A percentile compares a stretch with the other conserved stretches of the same genome.
phyloP scores from a whole-genome alignment of 2,888 invertebrate genomes.

The Imbricaverruca yamaguchii region DNA sequence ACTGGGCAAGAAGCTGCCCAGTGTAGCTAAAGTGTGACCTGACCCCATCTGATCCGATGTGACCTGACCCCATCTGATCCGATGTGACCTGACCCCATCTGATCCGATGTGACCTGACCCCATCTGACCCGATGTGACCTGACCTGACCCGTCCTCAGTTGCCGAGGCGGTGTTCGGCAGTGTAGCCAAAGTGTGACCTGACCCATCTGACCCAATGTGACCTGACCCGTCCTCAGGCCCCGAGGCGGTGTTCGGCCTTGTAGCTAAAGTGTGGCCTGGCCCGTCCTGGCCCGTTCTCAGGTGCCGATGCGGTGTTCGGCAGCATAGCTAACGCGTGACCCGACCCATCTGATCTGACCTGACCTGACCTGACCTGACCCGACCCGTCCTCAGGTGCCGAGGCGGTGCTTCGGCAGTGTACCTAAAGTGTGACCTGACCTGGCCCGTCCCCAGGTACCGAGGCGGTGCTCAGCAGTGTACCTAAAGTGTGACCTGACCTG shows the following conservation, averaged over 20 bases:
- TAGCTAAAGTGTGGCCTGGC: too few relatives aligned
- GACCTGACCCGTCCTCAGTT: background rate
- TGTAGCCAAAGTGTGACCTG: background rate
- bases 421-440: background rate
- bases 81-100: too few relatives aligned
- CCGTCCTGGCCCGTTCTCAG: background rate
- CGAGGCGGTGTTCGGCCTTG: slow-evolving; percentile 65
- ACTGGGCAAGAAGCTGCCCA: too few relatives aligned
- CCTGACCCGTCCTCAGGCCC: slow-evolving; percentile 51
- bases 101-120: too few relatives aligned
- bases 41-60: background rate
- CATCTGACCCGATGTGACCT: too few relatives aligned
- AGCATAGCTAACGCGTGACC: too few relatives aligned
- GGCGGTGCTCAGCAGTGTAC: too few relatives aligned
- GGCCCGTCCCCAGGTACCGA: too few relatives aligned
- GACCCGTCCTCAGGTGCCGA: too few relatives aligned
- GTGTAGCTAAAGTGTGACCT: background rate
- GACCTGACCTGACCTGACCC: background rate
- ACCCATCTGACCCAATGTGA: background rate
- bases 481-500: background rate
- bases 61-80: slow-evolving; percentile 29
- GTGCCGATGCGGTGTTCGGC: background rate
- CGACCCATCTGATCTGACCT: too few relatives aligned
- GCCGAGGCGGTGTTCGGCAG: too few relatives aligned
- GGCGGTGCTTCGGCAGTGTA: too few relatives aligned